These are phyloP conservation scores for Cebus imitator DNA, from an alignment of 2,113 vertebrate genomes.

Conservation along the genomic window DNA sequence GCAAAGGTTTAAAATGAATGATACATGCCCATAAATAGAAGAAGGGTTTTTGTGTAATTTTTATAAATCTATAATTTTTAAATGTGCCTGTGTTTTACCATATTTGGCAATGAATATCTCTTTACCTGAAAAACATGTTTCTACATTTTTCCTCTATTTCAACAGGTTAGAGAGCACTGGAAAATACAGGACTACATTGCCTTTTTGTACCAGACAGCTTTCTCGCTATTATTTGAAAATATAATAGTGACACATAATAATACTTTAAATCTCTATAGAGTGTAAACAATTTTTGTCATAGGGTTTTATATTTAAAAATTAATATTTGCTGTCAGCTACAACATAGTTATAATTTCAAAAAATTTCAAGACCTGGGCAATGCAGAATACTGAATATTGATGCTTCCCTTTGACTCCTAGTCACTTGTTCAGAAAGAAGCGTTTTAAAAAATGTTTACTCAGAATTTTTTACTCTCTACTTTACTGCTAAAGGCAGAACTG, in stretches of 20 bases:
- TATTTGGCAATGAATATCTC: background rate
- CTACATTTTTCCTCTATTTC: background rate
- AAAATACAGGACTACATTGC: background rate
- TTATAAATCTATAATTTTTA: background rate
- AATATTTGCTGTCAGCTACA: slow-evolving; percentile 16
- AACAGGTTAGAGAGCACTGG: background rate
- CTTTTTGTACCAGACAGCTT: background rate
- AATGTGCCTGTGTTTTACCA: background rate
- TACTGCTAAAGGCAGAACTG: background rate
- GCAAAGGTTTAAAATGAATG: background rate
- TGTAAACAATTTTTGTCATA: background rate
- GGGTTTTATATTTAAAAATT: slow-evolving; percentile 29
- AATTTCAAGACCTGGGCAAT: background rate
- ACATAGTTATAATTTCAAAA: background rate
- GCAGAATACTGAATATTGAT: background rate
- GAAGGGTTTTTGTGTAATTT: background rate
- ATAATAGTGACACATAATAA: background rate
- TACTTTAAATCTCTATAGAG: background rate
- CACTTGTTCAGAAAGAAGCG: background rate
- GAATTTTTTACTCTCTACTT: background rate
- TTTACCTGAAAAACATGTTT: background rate
- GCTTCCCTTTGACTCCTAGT: background rate
- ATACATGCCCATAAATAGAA: background rate
- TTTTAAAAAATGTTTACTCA: slow-evolving; percentile 31
- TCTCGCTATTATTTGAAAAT: background rate